Evolutionary conservation across 2,113 vertebrate species (phyloP), one percentile per base, ranked within the genome.

Genomic region (Crypturellus undulatus): DNA sequence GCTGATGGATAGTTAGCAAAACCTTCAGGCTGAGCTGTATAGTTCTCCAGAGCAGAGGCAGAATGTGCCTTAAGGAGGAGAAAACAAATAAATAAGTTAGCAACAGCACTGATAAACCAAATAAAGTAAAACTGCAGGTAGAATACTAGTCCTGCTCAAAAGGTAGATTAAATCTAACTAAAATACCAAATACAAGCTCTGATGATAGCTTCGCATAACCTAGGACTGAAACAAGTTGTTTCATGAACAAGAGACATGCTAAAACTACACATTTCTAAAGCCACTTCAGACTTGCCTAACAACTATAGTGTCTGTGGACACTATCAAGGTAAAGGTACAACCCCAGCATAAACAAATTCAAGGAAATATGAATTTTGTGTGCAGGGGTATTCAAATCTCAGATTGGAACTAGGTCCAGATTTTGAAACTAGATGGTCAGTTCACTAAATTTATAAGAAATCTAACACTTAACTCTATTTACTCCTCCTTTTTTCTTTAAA

Each of bases 1-100:
- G 98, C 97, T 25, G 99, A 96, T 9, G 99, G 97, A 71, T 99
- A 99, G 96, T 98, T 98, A 89, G 98, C 96, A 95, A 99, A 99
- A 60, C 98, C 98, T 82, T 99, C 99, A 21, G 99, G 97, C 92
- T 99, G 99, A 90, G 98, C 97, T 64, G 98, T 92, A 90, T 98
- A 99, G 95, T 97, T 98, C 83, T 99, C 99, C 96, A 99, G 96
- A 91, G 98, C 98, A 12, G 99, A 98, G 19, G 98, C 97, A 51
- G 99, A 98, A 94, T 99, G 99, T 80, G 98, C 98, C 99, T 99
- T 93, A 12, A 88, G 54, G 91, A 93, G 96, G 75, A 93, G 75
- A 89, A 95, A 68, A 92, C 92, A 96, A 77, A 94, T 38, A 79
- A 90, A 96, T 65, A 18, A 64, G 8, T 64, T 71, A 94, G 52